Evolutionary conservation across 2,888 invertebrate genomes (phyloP).

Genomic region (Eudemis profundana): DNA sequence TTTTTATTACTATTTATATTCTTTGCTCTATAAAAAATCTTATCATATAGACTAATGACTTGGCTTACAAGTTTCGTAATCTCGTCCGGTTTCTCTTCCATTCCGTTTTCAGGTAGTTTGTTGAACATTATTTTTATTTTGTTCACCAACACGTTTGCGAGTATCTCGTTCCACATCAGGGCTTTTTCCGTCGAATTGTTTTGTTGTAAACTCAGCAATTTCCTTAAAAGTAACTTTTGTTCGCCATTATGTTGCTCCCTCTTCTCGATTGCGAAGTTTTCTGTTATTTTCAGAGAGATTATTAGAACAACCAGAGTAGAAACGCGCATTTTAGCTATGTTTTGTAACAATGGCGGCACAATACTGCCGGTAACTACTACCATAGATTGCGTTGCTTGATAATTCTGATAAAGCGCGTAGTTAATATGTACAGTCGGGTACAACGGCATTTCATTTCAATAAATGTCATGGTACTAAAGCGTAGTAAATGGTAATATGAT

Average conservation of each 20-base stretch:
- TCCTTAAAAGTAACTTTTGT: slow-evolving; percentile 70
- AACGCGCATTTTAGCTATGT: slow-evolving; percentile 67
- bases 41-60: slow-evolving; percentile 65
- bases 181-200: slow-evolving; percentile 55
- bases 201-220: slow-evolving; percentile 68
- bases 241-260: slow-evolving; percentile 55
- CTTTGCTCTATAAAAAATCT: slow-evolving; percentile 61
- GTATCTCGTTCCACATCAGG: slow-evolving; percentile 72
- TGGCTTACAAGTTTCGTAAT: slow-evolving; percentile 62
- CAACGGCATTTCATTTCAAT: background rate
- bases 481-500: background rate
- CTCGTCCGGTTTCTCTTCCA: slow-evolving; percentile 49
- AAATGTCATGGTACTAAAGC: background rate
- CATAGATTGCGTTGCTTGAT: slow-evolving; percentile 70
- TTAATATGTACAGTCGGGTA: slow-evolving; percentile 60
- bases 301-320: slow-evolving; percentile 62
- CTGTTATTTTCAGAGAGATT: slow-evolving; percentile 60
- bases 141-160: slow-evolving; percentile 72
- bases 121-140: slow-evolving; percentile 67
- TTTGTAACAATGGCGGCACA: slow-evolving; percentile 63
- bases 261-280: slow-evolving; percentile 58
- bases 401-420: slow-evolving; percentile 61
- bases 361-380: slow-evolving; percentile 66
- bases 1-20: slow-evolving; percentile 16
- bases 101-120: slow-evolving; percentile 51